Evolutionary conservation across 2,113 vertebrate species (phyloP), one percentile per base, ranked within the genome.

Genomic region (Megaceryle maxima): DNA sequence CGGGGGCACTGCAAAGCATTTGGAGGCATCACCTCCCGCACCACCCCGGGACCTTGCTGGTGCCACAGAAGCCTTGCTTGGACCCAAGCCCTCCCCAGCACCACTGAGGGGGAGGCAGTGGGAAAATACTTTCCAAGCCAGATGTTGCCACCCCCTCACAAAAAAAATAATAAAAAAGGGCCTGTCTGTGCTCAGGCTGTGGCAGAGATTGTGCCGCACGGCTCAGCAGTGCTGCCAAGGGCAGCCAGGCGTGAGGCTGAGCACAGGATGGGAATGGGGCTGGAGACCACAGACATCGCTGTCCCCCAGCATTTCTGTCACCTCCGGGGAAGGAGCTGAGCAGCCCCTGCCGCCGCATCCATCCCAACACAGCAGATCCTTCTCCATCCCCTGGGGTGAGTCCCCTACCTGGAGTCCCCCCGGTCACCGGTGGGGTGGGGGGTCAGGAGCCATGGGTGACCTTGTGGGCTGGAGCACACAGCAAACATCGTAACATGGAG

Each of bases 401-500:
- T 25, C 25, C 41, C 59, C 19, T 6, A 29, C 10, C 3, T 0
- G 1, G 50, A 56, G 87, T 74, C 87, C 18, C 20, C 26, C 64
- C 28, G 29, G 87, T 94, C 93, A 94, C 90, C 21, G 51, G 87
- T 92, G 78, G 90, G 96, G 87, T 64, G 17, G 85, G 88, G 91
- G 94, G 94, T 67, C 29, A 4, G 92, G 93, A 98, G 98, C 94
- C 62, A 13, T 35, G 86, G 37, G 95, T 98, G 99, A 99, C 99
- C 98, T 98, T 90, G 93, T 33, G 93, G 97, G 98, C 98, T 89
- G 98, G 97, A 98, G 96, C 90, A 7, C 97, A 97, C 93, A 86
- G 96, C 97, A 98, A 98, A 98, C 97, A 99, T 97, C 94, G 94
- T 95, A 94, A 82, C 84, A 60, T 21, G 88, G 97, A 99, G 99